Base-by-base conservation (phyloP, 2,113 vertebrate genomes). In the Sylvia atricapilla region DNA sequence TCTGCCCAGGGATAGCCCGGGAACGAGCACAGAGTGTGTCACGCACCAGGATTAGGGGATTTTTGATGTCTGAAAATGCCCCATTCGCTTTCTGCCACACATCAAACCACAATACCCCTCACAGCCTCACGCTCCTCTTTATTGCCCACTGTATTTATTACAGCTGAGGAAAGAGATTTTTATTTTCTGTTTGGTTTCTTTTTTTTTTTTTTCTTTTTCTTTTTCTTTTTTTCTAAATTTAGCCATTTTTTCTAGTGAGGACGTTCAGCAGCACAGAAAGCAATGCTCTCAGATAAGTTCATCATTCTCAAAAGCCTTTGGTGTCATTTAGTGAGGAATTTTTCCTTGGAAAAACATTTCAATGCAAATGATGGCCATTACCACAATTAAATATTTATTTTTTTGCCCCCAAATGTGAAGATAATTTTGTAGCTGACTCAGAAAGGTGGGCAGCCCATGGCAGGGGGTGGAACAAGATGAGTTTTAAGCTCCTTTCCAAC, bases 281-380 rank as follows among this genome's bases (percentile, higher is more conserved):
- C 74, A 60, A 62, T 7, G 56, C 39, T 92, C 70, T 67, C 90
- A 49, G 60, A 78, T 47, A 80, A 91, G 78, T 94, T 84, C 78
- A 94, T 95, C 52, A 59, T 74, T 92, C 83, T 88, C 88, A 33
- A 84, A 94, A 96, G 91, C 89, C 72, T 90, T 60, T 55, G 91
- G 63, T 94, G 90, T 93, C 67, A 55, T 43, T 90, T 43, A 55
- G 77, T 3, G 30, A 91, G 75, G 80, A 79, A 89, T 87, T 93
- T 92, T 89, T 60, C 20, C 58, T 80, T 33, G 2, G 83, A 30
- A 68, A 84, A 92, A 75, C 49, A 91, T 93, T 83, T 91, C 67
- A 60, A 95, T 96, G 95, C 90, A 96, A 93, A 96, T 87, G 30
- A 76, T 13, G 23, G 59, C 84, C 59, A 90, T 90, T 94, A 81